Conservation (phyloP, 2,797 vertebrate genomes). For the Borostomias antarcticus region DNA sequence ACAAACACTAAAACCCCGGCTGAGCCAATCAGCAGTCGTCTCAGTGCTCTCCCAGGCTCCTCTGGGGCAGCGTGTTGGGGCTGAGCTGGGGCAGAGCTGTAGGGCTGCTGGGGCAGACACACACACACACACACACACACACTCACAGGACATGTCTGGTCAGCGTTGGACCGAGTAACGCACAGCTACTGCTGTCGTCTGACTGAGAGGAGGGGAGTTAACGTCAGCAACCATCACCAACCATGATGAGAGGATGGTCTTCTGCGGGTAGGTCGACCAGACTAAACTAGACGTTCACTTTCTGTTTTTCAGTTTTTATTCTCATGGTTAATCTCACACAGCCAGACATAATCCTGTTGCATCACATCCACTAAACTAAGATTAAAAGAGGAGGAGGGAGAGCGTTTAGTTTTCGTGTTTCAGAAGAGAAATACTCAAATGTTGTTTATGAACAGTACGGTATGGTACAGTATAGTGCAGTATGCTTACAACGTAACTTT, state of each 20-base stretch:
- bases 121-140: not conserved
- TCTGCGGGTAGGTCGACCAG: not conserved
- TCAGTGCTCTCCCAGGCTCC: not conserved
- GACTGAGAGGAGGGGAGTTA: not conserved
- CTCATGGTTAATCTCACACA: not conserved
- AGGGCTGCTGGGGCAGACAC: not conserved
- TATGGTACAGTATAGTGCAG: too few species aligned
- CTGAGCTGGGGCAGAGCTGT: too few species aligned
- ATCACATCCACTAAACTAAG: not conserved
- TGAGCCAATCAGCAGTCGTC: not conserved
- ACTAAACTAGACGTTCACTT: not conserved
- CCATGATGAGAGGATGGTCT: not conserved
- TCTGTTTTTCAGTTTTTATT: not conserved
- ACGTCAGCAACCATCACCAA: not conserved
- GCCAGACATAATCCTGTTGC: not conserved
- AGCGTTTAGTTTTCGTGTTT: too few species aligned
- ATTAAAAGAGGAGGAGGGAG: not conserved
- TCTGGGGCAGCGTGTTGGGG: not conserved
- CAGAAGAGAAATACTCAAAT: too few species aligned
- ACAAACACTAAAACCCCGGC: not conserved
- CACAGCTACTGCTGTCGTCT: not conserved
- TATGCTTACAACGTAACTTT: too few species aligned
- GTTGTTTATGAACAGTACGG: too few species aligned
- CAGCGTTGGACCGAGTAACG: not conserved
- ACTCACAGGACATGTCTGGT: not conserved